phyloP scores from a whole-genome alignment of 1,140 invertebrate genomes.

The Mylabris phalerata region DNA sequence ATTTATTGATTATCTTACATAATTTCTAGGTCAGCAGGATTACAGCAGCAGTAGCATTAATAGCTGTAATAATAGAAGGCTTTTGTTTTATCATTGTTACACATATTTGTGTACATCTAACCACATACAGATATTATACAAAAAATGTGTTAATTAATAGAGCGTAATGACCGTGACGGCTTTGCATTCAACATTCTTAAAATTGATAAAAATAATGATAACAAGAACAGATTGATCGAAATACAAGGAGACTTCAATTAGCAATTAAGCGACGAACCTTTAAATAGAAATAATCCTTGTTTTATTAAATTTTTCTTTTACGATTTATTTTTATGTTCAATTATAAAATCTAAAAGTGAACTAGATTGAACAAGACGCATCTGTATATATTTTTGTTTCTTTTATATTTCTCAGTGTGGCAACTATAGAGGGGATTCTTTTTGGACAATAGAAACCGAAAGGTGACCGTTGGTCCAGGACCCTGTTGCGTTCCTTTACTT shows the following conservation, averaged over 20 bases:
- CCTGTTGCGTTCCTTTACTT: constrained; percentile 6
- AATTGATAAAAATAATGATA: too few species aligned
- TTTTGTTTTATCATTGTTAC: constrained; percentile 6
- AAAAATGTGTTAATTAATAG: constrained; percentile 2
- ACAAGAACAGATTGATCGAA: neutral
- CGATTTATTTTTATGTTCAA: too few species aligned
- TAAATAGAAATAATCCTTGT: too few species aligned
- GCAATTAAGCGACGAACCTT: constrained; percentile 6
- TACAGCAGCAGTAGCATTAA: neutral
- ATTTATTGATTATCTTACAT: constrained; percentile 17
- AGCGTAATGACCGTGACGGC: constrained; percentile 6
- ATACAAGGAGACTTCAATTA: constrained; percentile 7
- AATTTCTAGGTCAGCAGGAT: constrained; percentile 16
- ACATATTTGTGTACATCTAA: constrained; percentile 2
- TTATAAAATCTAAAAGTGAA: too few species aligned
- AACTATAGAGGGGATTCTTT: neutral
- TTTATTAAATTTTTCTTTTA: too few species aligned
- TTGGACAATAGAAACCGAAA: constrained; percentile 5
- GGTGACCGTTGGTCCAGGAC: constrained; percentile 15
- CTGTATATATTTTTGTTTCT: too few species aligned
- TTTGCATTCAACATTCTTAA: too few species aligned
- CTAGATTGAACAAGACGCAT: too few species aligned
- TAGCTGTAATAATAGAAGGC: too few species aligned
- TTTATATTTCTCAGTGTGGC: neutral
- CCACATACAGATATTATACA: too few species aligned